phyloP scores from a whole-genome alignment of 1,140 invertebrate genomes.

The Aphis gossypii region DNA sequence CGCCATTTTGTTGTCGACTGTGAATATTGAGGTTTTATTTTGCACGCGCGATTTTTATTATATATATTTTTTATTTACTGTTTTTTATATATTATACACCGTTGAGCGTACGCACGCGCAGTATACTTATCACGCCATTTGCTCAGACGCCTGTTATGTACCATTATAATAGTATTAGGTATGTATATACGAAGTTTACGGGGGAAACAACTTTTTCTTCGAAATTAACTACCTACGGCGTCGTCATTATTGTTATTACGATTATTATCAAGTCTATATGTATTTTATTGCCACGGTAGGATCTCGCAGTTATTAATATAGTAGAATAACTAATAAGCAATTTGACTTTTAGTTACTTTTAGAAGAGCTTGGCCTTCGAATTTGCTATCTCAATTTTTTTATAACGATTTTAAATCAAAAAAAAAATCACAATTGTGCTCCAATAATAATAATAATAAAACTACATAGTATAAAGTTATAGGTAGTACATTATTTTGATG shows the following conservation, averaged over 20 bases:
- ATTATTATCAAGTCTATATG: neutral
- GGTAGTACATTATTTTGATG: neutral
- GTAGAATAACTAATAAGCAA: constrained; percentile 1
- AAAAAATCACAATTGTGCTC: neutral
- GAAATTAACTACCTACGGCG: neutral
- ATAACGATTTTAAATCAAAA: neutral
- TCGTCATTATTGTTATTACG: neutral
- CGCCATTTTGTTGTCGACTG: constrained; percentile 33
- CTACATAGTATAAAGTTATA: neutral
- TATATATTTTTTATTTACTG: neutral
- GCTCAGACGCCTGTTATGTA: neutral
- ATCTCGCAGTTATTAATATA: neutral
- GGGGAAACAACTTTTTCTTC: neutral
- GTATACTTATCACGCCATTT: neutral
- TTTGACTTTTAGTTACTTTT: neutral
- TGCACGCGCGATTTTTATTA: neutral
- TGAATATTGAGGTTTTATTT: constrained; percentile 4
- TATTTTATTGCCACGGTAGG: neutral
- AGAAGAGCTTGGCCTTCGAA: neutral
- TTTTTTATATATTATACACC: neutral
- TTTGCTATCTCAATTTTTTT: neutral
- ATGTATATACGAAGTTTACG: neutral
- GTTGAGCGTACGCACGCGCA: neutral
- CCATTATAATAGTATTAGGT: neutral
- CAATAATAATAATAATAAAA: neutral